Conservation (phyloP, 2,113 vertebrate genomes). For the Macrotus californicus region DNA sequence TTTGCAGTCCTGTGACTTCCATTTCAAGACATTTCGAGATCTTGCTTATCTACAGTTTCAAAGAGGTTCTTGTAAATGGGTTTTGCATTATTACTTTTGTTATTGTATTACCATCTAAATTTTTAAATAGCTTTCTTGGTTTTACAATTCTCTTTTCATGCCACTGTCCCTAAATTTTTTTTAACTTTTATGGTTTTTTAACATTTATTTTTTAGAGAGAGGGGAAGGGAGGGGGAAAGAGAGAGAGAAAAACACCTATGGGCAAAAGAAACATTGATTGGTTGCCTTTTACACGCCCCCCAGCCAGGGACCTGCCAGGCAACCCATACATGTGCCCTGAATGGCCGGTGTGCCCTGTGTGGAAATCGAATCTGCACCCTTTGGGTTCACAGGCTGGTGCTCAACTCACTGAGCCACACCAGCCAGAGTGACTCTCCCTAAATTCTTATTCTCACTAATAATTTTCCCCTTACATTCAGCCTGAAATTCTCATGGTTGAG, state of each 20-base stretch:
- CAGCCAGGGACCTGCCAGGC: too few relatives aligned
- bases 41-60: neutral
- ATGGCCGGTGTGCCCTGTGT: too few relatives aligned
- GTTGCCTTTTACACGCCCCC: too few relatives aligned
- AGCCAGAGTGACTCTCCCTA: neutral
- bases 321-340: too few relatives aligned
- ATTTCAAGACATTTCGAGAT: neutral
- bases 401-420: too few relatives aligned
- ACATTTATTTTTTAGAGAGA: too few relatives aligned
- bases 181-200: too few relatives aligned
- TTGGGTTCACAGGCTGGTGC: too few relatives aligned
- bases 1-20: neutral
- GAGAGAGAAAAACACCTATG: too few relatives aligned
- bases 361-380: too few relatives aligned
- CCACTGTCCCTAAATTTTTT: neutral
- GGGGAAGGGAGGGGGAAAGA: too few relatives aligned
- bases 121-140: neutral
- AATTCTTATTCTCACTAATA: conserved; percentile 1
- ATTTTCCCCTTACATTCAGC: neutral
- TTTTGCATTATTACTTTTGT: neutral
- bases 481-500: neutral
- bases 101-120: neutral
- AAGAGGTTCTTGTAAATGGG: neutral
- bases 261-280: too few relatives aligned
- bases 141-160: neutral